These are phyloP conservation scores for Aquatica leii DNA, from an alignment of 2,888 invertebrate species.

Conservation along the genomic window DNA sequence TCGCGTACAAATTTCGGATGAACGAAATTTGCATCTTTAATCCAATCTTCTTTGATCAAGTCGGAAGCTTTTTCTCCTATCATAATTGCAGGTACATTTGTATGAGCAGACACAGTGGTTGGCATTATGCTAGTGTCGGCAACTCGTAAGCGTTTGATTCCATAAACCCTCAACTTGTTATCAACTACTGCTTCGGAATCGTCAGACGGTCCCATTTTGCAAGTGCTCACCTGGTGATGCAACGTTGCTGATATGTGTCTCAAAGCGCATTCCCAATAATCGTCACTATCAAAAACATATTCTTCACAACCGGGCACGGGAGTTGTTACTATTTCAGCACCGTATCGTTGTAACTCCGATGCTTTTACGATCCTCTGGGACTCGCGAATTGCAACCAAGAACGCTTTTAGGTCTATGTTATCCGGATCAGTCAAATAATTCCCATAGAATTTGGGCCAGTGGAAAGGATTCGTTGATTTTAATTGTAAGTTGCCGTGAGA, in stretches of 20 bases:
- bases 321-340: slow-evolving; percentile 56
- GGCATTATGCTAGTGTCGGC: slow-evolving; percentile 68
- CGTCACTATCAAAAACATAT: slow-evolving; percentile 59
- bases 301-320: slow-evolving; percentile 64
- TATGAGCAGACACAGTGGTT: slow-evolving; percentile 63
- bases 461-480: slow-evolving; percentile 74
- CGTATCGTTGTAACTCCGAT: slow-evolving; percentile 61
- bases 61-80: slow-evolving; percentile 67
- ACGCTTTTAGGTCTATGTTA: slow-evolving; percentile 58
- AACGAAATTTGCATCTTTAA: too few relatives aligned
- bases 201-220: slow-evolving; percentile 64
- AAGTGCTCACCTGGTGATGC: slow-evolving; percentile 65
- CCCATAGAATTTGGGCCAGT: slow-evolving; percentile 76
- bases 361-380: slow-evolving; percentile 63
- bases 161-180: slow-evolving; percentile 63
- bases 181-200: slow-evolving; percentile 68
- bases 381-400: slow-evolving; percentile 60
- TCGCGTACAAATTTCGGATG: too few relatives aligned
- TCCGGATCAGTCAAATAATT: slow-evolving; percentile 76
- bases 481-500: slow-evolving; percentile 75
- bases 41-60: slow-evolving; percentile 61
- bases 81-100: slow-evolving; percentile 65
- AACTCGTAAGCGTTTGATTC: slow-evolving; percentile 63
- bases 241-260: slow-evolving; percentile 61
- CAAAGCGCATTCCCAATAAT: slow-evolving; percentile 65